Conservation (phyloP, 2,888 invertebrate genomes). For the Eulithis testata region DNA sequence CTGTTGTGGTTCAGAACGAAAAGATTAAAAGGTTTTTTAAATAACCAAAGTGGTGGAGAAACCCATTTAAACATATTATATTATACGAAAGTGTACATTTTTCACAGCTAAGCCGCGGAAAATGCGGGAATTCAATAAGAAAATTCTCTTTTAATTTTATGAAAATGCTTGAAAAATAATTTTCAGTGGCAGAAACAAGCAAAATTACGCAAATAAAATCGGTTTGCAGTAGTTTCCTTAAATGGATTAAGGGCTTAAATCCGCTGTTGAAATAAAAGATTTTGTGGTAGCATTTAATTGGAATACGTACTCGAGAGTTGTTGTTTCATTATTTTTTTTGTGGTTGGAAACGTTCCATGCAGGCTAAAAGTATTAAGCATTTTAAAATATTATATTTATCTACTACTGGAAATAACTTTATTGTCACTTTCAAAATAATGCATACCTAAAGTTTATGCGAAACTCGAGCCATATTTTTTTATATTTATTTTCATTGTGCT, state of each 20-base stretch:
- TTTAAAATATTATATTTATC: too few relatives aligned
- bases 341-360: not conserved
- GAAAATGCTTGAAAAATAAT: not conserved
- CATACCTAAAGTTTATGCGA: too few relatives aligned
- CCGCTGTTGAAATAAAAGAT: not conserved
- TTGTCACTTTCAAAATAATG: too few relatives aligned
- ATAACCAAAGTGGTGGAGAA: too few relatives aligned
- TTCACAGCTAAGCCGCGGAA: not conserved
- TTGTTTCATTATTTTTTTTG: not conserved
- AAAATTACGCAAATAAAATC: not conserved
- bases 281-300: not conserved
- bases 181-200: not conserved
- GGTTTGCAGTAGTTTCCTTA: not conserved
- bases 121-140: not conserved
- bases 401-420: too few relatives aligned
- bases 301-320: not conserved
- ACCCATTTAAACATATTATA: too few relatives aligned
- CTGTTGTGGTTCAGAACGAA: too few relatives aligned
- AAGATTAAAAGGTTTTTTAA: too few relatives aligned
- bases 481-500: too few relatives aligned
- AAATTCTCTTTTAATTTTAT: not conserved
- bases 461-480: too few relatives aligned
- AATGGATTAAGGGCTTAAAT: not conserved
- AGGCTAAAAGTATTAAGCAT: not conserved
- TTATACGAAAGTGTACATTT: not conserved